Conservation (phyloP, 2,797 vertebrate genomes). For the Enteromius mattozi region DNA sequence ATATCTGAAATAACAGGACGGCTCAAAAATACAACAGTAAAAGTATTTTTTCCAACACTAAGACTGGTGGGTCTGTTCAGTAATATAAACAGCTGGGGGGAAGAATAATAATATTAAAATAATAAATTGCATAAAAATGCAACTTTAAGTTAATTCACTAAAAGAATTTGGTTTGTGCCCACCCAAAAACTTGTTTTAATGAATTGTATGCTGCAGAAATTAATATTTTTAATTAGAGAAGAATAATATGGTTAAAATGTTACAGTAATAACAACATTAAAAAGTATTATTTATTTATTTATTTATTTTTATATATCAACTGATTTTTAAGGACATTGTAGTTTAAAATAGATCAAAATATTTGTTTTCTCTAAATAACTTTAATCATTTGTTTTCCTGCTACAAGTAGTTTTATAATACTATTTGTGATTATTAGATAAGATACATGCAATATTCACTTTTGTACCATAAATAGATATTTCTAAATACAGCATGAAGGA, state of each 20-base stretch:
- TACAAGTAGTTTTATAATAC: background rate
- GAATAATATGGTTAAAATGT: background rate
- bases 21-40: background rate
- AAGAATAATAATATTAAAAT: background rate
- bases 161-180: background rate
- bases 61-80: background rate
- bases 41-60: background rate
- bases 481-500: background rate
- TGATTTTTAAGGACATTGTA: background rate
- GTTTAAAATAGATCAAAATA: background rate
- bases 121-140: background rate
- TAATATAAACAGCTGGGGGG: background rate
- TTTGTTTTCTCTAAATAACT: background rate
- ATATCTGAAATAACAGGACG: background rate
- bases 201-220: background rate
- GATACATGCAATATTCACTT: background rate
- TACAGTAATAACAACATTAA: background rate
- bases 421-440: background rate
- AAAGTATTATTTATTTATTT: background rate
- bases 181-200: background rate
- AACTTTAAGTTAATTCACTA: background rate
- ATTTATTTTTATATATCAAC: background rate
- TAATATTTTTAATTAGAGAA: background rate
- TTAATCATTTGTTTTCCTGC: no score
- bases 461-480: background rate